Conservation (phyloP, 2,888 invertebrate genomes). For the Apodemia mormo region DNA sequence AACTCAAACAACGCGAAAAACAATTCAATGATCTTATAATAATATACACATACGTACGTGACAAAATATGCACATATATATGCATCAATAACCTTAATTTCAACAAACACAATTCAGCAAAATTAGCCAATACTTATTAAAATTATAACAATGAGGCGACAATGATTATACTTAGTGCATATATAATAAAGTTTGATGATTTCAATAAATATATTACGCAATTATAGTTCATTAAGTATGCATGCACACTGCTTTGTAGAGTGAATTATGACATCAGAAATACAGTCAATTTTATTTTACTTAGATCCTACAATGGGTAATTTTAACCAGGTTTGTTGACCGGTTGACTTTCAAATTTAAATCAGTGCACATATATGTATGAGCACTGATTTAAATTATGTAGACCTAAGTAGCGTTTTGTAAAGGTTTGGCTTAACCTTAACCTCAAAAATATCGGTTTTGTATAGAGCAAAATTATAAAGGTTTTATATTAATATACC, state of each 20-base stretch:
- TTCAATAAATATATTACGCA: conserved; percentile 18
- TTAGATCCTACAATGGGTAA: no score
- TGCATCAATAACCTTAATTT: conserved; percentile 28
- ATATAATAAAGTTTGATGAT: conserved; percentile 27
- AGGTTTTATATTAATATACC: no score
- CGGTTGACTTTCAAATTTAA: no score
- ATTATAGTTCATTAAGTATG: conserved; percentile 15
- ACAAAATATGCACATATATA: background rate
- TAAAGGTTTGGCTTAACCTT: no score
- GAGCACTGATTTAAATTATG: no score
- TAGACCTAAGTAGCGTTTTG: no score
- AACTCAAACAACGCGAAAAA: no score
- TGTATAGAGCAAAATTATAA: no score
- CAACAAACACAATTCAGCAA: conserved; percentile 31
- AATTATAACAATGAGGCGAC: conserved; percentile 32
- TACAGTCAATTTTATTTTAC: background rate
- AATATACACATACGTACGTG: background rate
- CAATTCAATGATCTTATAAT: no score
- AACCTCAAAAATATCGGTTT: no score
- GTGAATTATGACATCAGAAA: background rate
- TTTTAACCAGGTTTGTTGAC: no score
- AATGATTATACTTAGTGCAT: conserved; percentile 28
- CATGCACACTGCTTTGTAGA: background rate
- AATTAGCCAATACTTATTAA: conserved; percentile 38
- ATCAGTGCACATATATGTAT: conserved; percentile 35